A percentile compares a stretch with the other conserved stretches of the same genome.
Evolutionary conservation across 1,140 invertebrate genomes (phyloP).

Genomic region (Aleiodes sp.): DNA sequence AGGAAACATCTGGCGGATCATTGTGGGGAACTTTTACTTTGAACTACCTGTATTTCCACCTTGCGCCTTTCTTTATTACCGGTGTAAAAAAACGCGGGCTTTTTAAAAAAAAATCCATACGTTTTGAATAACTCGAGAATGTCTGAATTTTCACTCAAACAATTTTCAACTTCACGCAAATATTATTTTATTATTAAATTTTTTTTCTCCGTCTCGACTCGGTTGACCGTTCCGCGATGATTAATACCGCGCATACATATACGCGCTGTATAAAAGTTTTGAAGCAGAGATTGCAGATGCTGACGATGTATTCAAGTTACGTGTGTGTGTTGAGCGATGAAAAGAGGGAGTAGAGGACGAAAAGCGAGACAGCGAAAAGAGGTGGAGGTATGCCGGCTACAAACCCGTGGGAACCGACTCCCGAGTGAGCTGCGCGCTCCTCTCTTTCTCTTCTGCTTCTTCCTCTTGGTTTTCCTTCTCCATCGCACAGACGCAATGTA

Average conservation of each 20-base stretch:
- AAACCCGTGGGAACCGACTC: conserved; percentile 40
- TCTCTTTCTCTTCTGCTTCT: conserved; percentile 28
- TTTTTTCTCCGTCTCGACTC: conserved; percentile 12
- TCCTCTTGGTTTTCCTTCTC: not conserved
- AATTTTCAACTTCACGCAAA: not conserved
- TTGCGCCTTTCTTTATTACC: too few relatives aligned
- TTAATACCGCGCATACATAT: conserved; percentile 40
- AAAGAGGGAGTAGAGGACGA: conserved; percentile 27
- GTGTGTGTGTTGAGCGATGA: conserved; percentile 29
- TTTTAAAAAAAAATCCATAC: too few relatives aligned
- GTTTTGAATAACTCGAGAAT: not conserved
- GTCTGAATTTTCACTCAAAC: not conserved
- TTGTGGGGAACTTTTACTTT: too few relatives aligned
- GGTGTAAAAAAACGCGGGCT: too few relatives aligned
- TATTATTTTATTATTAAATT: not conserved
- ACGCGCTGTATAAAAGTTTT: not conserved
- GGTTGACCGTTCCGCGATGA: conserved; percentile 43
- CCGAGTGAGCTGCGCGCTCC: conserved; percentile 40
- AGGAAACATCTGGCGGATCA: too few relatives aligned
- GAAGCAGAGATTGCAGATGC: not conserved
- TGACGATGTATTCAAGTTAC: conserved; percentile 41
- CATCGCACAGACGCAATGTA: not conserved
- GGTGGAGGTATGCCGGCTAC: conserved; percentile 36
- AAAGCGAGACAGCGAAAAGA: conserved; percentile 24
- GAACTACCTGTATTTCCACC: too few relatives aligned